Evolutionary conservation across 2,113 vertebrate genomes (phyloP).

Genomic region (Coptodon bakossiorum): DNA sequence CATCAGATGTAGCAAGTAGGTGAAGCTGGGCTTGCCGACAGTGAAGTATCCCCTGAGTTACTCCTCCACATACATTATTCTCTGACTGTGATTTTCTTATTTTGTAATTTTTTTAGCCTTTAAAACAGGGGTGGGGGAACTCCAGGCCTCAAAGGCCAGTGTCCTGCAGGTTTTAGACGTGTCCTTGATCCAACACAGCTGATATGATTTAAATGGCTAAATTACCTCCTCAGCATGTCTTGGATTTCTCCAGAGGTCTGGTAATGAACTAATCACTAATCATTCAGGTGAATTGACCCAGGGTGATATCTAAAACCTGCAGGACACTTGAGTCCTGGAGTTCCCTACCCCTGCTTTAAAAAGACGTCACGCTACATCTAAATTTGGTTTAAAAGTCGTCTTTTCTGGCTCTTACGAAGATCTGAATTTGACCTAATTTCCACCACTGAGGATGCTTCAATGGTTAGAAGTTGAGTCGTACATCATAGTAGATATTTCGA

Average conservation of each 20-base stretch:
- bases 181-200: not conserved
- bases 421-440: not conserved
- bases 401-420: fast-evolving
- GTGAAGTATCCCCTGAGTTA: not conserved
- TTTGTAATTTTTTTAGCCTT: not conserved
- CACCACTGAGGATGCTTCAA: not conserved
- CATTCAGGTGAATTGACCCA: not conserved
- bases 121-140: fast-evolving
- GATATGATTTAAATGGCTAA: not conserved
- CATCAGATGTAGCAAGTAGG: not conserved
- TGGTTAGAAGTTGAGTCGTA: not conserved
- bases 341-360: not conserved
- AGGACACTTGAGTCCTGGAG: not conserved
- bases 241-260: fast-evolving
- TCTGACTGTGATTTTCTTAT: not conserved
- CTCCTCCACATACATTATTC: not conserved
- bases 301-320: not conserved
- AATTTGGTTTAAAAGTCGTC: not conserved
- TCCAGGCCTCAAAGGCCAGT: not conserved
- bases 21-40: not conserved
- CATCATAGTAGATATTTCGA: fast-evolving
- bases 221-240: fast-evolving
- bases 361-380: not conserved
- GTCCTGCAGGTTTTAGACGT: fast-evolving
- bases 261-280: not conserved